A percentile compares a stretch with the other conserved stretches of the same genome.
Conservation (phyloP, 1,140 invertebrate genomes). For the Macrostomum lignano region DNA sequence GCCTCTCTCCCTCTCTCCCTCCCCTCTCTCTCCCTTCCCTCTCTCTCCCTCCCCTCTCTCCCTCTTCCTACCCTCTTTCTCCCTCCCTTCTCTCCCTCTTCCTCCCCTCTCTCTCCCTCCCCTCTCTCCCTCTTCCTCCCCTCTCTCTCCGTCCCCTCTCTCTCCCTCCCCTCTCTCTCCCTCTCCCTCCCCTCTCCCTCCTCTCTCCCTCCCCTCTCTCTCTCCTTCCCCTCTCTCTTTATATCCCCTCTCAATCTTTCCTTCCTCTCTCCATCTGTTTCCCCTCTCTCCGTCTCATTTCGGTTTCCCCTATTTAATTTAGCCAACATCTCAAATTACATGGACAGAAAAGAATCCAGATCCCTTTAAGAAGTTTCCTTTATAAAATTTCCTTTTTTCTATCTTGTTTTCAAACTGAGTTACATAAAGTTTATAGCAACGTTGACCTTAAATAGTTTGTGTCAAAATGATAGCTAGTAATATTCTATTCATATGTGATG, state of each 20-base stretch:
- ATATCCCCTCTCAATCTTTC: background rate
- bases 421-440: too few relatives aligned
- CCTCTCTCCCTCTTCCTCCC: background rate
- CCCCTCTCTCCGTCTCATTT: background rate
- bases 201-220: background rate
- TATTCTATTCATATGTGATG: too few relatives aligned
- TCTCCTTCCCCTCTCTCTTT: conserved; percentile 1
- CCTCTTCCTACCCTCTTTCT: background rate
- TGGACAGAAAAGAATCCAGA: too few relatives aligned
- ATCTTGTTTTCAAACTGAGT: too few relatives aligned
- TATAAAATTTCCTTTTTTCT: too few relatives aligned
- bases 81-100: background rate
- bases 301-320: background rate
- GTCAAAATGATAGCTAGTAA: too few relatives aligned
- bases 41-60: background rate
- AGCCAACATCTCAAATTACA: too few relatives aligned
- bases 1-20: background rate
- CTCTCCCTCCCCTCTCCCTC: background rate
- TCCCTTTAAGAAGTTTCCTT: too few relatives aligned
- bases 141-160: background rate
- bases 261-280: background rate
- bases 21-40: background rate
- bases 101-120: background rate
- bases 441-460: too few relatives aligned
- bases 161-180: background rate